These are phyloP conservation scores for Guaruba guarouba DNA, from an alignment of 2,113 vertebrate species.

Conservation along the genomic window DNA sequence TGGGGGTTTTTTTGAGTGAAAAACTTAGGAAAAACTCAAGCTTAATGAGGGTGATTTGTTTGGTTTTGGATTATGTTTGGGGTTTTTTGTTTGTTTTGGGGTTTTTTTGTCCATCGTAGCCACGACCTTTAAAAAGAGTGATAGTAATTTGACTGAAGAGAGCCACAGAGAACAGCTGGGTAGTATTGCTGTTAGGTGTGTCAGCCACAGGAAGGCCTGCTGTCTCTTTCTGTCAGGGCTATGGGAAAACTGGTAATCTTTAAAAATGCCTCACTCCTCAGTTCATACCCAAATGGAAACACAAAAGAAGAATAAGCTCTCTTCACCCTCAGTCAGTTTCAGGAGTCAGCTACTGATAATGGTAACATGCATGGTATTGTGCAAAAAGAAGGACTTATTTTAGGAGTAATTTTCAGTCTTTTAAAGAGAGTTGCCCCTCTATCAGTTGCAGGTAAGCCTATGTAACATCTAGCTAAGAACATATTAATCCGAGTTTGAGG, in stretches of 20 bases:
- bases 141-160: background rate
- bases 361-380: background rate
- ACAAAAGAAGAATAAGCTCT: background rate
- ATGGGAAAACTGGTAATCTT: background rate
- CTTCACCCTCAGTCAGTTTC: background rate
- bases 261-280: slow-evolving; percentile 4
- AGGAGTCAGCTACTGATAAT: background rate
- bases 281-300: background rate
- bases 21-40: background rate
- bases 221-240: background rate
- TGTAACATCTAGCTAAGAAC: background rate
- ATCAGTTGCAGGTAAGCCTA: background rate
- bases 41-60: background rate
- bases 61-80: too few relatives aligned
- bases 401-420: background rate
- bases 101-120: background rate
- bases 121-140: background rate
- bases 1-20: background rate
- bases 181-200: background rate
- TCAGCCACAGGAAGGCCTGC: background rate
- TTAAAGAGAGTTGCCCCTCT: background rate
- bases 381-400: background rate
- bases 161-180: background rate
- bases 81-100: background rate
- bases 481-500: background rate